Evolutionary conservation across 2,797 vertebrate genomes (phyloP), one percentile per base, ranked within the genome.

Genomic region (Rhynchotus rufescens): DNA sequence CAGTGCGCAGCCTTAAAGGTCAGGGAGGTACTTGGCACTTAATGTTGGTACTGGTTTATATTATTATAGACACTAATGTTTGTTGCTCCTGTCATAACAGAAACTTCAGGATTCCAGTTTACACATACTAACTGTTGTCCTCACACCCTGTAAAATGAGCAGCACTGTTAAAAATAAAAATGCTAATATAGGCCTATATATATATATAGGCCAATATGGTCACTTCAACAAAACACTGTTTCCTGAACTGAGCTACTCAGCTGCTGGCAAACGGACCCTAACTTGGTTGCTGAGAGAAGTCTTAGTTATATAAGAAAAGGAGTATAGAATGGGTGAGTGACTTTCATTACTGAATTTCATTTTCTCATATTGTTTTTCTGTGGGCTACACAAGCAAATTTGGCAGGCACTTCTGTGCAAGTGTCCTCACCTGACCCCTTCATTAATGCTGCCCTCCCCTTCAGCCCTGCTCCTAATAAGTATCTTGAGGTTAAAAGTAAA

Each of bases 151-250:
- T 81, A 62, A 79, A 66, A 81, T 26, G 3, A 34, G 25, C 34
- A 75, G 7, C 3, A 60, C 15, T 62, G 16, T 26, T 61, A 77
- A 38, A 82, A 84, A 92, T 80, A 38, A 80, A 84, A 92, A 44
- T 73, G 12, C 7, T 57, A 1, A 13, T 25, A 8, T n/a, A n/a
- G n/a, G n/a, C n/a, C n/a, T n/a, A n/a, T n/a, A n/a, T n/a, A n/a
- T n/a, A n/a, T n/a, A 11, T 9, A 1, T 15, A 65, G 12, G 30
- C 64, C 80, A 71, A 59, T 2, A 1, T 11, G 15, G 28, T 54
- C 16, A 30, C 28, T 59, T 83, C 15, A 77, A 0, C 23, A 74
- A 42, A 82, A 19, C 13, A 30, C 12, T 2, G 11, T n/a, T 84
- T 89, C 9, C 59, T 17, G 17, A 15, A 59, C 15, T 74, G 14